Evolutionary conservation across 2,797 vertebrate genomes (phyloP).

Genomic region (Limnodromus scolopaceus): DNA sequence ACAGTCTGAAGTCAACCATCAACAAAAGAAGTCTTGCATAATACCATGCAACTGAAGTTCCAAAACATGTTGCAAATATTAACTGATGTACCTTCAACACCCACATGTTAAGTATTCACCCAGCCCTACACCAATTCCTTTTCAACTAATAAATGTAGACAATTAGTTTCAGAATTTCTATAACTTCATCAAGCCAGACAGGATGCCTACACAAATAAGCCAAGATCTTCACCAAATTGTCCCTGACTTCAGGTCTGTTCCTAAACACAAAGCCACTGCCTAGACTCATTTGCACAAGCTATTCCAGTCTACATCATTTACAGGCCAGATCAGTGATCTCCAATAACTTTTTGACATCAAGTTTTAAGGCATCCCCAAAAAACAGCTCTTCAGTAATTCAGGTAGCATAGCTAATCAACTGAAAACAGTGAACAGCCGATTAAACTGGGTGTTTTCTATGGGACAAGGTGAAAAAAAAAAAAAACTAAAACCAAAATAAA

Average conservation of each 20-base stretch:
- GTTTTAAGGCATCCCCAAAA: not conserved
- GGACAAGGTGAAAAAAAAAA: not conserved
- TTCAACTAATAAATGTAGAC: not conserved
- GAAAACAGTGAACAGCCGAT: not conserved
- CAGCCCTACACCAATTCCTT: not conserved
- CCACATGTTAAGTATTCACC: not conserved
- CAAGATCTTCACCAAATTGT: not conserved
- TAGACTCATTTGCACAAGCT: not conserved
- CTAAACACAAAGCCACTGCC: not conserved
- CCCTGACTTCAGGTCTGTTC: not conserved
- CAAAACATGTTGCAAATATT: not conserved
- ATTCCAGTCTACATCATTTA: not conserved
- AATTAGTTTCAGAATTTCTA: not conserved
- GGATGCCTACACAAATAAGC: not conserved
- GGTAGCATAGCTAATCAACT: not conserved
- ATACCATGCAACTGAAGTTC: fast-evolving
- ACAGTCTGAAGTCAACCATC: not conserved
- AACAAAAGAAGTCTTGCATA: not conserved
- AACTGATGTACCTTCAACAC: not conserved
- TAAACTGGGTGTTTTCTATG: not conserved
- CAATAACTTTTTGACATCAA: not conserved
- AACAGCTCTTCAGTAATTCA: not conserved
- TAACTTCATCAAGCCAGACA: not conserved
- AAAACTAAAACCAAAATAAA: not conserved
- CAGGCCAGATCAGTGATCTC: not conserved